Evolutionary conservation across 2,113 vertebrate species (phyloP), one percentile per base, ranked within the genome.

Genomic region (Arenaria interpres): DNA sequence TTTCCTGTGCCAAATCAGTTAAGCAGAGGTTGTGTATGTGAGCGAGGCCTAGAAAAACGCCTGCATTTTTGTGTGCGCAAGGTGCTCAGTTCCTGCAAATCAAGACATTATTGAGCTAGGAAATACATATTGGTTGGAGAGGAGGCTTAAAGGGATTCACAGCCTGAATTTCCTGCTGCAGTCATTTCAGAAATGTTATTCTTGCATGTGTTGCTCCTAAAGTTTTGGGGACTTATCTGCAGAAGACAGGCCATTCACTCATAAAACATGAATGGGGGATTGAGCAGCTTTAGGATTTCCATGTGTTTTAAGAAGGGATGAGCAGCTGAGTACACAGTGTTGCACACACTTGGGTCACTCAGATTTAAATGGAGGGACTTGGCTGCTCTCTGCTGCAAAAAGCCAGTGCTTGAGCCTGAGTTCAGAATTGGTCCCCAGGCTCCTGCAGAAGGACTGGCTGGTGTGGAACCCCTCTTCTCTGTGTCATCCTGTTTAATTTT

Each of bases 231-330:
- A 37, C 57, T 79, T 25, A 37, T 22, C 53, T 81, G 57, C 53
- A 80, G 83, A 46, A 46, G 41, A 9, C 25, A 46, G 35, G 35
- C 41, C 27, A 1, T 75, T 72, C 17, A 18, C 6, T 80, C n/a
- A 5, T 17, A 67, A 46, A 64, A 23, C 0, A 0, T 15, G n/a
- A 71, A 12, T 16, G 14, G 62, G 30, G 41, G 13, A 60, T 24
- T 35, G 15, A 17, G 39, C 37, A 67, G 41, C 79, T 62, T 71
- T 25, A 35, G 63, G 41, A 15, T 76, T 67, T 71, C n/a, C 17
- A 6, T 33, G 6, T 14, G 3, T 66, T 80, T 62, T 72, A 28
- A 71, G 74, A 46, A 72, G 35, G 53, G 37, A 28, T 63, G n/a
- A 88, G 45, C 33, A 57, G n/a, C 37, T 39, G 59, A 69, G 80